phyloP scores from a whole-genome alignment of 2,888 invertebrate genomes.

The Dyspetes luteomarginatus region DNA sequence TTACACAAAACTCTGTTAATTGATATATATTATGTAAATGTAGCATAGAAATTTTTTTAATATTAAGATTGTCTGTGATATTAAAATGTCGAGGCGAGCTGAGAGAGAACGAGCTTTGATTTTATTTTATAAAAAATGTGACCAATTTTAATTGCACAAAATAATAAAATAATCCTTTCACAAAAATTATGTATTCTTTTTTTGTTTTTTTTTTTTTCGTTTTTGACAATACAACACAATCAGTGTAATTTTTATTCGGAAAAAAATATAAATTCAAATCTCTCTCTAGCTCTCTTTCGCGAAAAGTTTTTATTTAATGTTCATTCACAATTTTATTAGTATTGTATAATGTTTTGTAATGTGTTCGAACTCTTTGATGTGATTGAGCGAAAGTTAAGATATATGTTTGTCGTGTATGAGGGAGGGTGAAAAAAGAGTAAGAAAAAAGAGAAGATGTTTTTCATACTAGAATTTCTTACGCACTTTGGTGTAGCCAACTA shows the following conservation, averaged over 20 bases:
- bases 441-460: slow-evolving; percentile 13
- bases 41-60: slow-evolving; percentile 32
- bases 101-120: slow-evolving; percentile 24
- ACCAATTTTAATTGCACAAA: no score
- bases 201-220: slow-evolving; percentile 2
- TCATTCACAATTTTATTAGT: slow-evolving; percentile 6
- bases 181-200: not conserved
- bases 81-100: slow-evolving; percentile 34
- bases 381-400: not conserved
- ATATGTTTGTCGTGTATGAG: not conserved
- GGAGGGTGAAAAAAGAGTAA: not conserved
- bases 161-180: not conserved
- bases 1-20: slow-evolving; percentile 23
- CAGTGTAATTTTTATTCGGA: no score
- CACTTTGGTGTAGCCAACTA: not conserved
- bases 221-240: not conserved
- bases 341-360: not conserved
- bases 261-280: not conserved
- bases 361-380: slow-evolving; percentile 3
- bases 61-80: slow-evolving; percentile 66
- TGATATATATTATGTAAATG: slow-evolving; percentile 6
- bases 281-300: not conserved
- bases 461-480: slow-evolving; percentile 45
- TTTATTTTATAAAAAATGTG: not conserved
- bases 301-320: not conserved